phyloP scores from a whole-genome alignment of 2,888 invertebrate species.

The Sepiola atlantica region DNA sequence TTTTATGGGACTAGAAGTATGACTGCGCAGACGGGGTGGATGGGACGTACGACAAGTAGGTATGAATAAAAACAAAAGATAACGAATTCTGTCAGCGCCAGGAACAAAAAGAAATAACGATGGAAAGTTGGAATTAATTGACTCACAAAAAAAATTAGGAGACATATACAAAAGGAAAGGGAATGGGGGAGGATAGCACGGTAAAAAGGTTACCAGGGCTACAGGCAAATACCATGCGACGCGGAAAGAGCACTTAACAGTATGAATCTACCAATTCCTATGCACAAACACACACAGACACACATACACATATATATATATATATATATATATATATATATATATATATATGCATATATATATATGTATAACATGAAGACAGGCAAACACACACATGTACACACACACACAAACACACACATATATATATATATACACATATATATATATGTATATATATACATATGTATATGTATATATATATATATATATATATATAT shows the following conservation, averaged over 20 bases:
- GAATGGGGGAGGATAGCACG: background rate
- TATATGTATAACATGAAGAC: background rate
- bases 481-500: background rate
- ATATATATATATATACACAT: background rate
- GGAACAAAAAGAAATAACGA: background rate
- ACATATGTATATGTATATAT: background rate
- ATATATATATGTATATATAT: background rate
- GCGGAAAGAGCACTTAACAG: background rate
- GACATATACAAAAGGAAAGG: background rate
- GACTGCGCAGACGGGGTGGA: background rate
- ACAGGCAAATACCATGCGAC: background rate
- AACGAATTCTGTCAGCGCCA: background rate
- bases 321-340: background rate
- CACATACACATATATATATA: background rate
- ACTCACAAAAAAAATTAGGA: background rate
- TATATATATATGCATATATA: background rate
- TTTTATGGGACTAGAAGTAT: background rate
- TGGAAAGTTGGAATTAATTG: constrained; percentile 4
- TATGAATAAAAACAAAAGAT: background rate
- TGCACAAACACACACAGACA: background rate
- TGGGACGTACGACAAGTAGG: background rate
- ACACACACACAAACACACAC: background rate
- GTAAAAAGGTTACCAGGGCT: constrained; percentile 7
- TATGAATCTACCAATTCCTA: background rate
- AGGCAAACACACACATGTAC: background rate